phyloP scores from a whole-genome alignment of 2,113 vertebrate species.

The Craseonycteris thonglongyai region DNA sequence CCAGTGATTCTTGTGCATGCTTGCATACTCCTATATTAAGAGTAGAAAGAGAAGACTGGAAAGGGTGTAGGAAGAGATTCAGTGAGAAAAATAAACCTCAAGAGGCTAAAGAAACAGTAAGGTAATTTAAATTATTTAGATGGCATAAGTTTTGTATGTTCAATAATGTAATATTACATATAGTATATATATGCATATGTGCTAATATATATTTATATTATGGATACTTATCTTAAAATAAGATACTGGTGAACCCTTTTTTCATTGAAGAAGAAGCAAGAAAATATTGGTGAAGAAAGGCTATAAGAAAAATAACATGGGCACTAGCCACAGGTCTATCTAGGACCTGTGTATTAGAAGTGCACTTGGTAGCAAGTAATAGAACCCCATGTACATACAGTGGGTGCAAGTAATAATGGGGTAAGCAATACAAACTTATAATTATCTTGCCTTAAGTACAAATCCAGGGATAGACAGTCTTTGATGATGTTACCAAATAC shows the following conservation, averaged over 20 bases:
- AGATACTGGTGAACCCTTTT: not conserved
- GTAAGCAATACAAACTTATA: not conserved
- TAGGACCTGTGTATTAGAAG: not conserved
- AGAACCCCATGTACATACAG: not conserved
- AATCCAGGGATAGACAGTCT: not conserved
- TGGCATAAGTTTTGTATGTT: not conserved
- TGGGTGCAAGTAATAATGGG: not conserved
- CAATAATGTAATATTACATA: not conserved
- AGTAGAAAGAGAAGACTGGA: not conserved
- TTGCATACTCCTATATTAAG: not conserved
- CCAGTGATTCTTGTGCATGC: not conserved
- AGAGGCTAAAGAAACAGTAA: not conserved
- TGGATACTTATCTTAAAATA: not conserved
- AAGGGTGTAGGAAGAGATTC: not conserved
- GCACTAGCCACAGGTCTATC: not conserved
- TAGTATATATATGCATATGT: not conserved
- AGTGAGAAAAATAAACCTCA: not conserved
- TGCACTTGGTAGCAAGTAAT: not conserved
- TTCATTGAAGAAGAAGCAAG: not conserved
- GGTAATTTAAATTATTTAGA: not conserved
- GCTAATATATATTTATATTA: not conserved
- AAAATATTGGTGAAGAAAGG: not conserved
- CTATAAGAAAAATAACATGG: not conserved
- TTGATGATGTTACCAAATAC: not conserved
- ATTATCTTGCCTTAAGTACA: not conserved